Evolutionary conservation across 2,888 invertebrate genomes (phyloP), one percentile per base, ranked within the genome.

Genomic region (Ennomos fuscantarius): DNA sequence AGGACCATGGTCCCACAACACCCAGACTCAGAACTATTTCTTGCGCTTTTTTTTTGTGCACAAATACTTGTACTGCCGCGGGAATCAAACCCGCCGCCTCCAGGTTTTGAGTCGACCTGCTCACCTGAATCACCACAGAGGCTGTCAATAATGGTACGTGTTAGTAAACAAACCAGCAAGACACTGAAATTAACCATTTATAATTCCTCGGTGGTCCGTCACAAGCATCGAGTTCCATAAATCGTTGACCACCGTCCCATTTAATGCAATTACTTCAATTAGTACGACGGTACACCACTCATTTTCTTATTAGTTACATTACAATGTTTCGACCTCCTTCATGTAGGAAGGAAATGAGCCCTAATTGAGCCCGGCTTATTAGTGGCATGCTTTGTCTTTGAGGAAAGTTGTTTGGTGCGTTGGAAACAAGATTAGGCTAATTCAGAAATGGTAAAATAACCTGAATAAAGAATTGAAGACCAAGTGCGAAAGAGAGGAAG

Each of bases 211-310:
- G 62, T 59, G 62, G 63, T 47, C 62, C 48, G 41, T 33, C 42
- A 44, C 35, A 10, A 34, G 42, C 46, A 59, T 60, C 59, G 33
- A 41, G 52, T 64, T 60, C 55, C 57, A 56, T 47, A 56, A 56
- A 42, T 51, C 55, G 56, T 51, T 46, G 51, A 47, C 41, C 50
- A 51, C 56, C 46, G 51, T n/a, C 56, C 55, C 55, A 41, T 46
- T 68, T 66, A 62, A 65, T 63, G 48, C 65, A 68, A 68, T 68
- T 69, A 66, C 33, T 46, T 43, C 65, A 63, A 66, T 63, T 63
- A 68, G 48, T 54, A 57, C 33, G 36, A 35, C 36, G 33, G 47
- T 53, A 49, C 44, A 52, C 43, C 53, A 44, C 46, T 53, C 50
- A 59, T 62, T 51, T 48, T 58, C 40, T 52, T 55, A 61, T 55